Base-by-base conservation (phyloP, 2,797 vertebrate genomes). In the Peromyscus aztecus region DNA sequence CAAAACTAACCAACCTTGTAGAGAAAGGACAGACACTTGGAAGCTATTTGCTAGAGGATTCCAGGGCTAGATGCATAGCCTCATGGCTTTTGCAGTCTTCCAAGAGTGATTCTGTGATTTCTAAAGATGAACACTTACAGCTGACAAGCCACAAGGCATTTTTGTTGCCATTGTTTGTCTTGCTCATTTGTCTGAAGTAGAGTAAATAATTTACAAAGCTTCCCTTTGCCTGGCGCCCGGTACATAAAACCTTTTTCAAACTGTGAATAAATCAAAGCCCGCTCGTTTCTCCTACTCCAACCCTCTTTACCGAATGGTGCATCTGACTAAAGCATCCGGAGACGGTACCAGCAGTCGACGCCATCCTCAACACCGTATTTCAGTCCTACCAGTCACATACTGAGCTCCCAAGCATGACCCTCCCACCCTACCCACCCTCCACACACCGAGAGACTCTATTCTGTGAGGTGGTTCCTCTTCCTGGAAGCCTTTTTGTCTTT, bases 201-300 rank as follows among this genome's bases (percentile, higher is more conserved):
- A 81, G 46, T 69, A 87, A 94, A 77, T 85, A 78, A 90, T 55
- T 83, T 24, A 81, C 31, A 65, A 85, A 83, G 77, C 27, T 83
- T 77, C 78, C 40, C 43, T 75, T 91, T 34, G 77, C n/a, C 83
- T 61, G 67, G 46, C 55, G 21, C 76, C 14, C 24, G 17, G 40
- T 19, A 85, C 61, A 85, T 63, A 46, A 93, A 91, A 52, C 17
- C 11, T 76, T 94, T 92, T 55, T 23, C 92, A 93, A 90, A 92
- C 17, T 59, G 17, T 29, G 19, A 94, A 67, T 93, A 88, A 81
- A 88, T 85, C 84, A 94, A 87, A 94, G 3, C 37, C 31, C 84
- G 29, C 40, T 88, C n/a, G 34, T 89, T 52, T 67, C 82, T 63
- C 52, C 80, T 78, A 19, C 27, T 96, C 46, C 69, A 59, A 43